These are phyloP conservation scores for Enteromius afrohamiltoni DNA, from an alignment of 2,797 vertebrate species.

Conservation along the genomic window DNA sequence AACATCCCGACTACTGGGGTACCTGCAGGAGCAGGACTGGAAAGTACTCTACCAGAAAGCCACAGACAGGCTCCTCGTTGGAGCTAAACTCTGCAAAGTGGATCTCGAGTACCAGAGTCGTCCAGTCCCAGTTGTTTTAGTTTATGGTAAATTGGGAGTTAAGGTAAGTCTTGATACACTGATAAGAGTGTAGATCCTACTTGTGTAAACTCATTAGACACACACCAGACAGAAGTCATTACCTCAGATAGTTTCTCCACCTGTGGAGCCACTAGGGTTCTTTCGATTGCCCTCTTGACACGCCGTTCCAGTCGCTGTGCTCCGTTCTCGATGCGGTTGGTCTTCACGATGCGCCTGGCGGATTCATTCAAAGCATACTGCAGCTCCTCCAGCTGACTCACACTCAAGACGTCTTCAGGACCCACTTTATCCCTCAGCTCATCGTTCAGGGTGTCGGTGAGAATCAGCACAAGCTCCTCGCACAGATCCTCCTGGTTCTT, in stretches of 20 bases:
- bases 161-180: not conserved
- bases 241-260: conserved; percentile 74
- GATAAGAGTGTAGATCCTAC: not conserved
- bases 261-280: conserved; percentile 78
- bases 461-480: conserved; percentile 75
- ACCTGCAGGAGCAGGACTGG: not conserved
- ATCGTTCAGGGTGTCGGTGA: conserved; percentile 72
- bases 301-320: conserved; percentile 62
- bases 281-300: conserved; percentile 75
- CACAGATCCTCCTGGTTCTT: conserved; percentile 74
- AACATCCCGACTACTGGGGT: not conserved
- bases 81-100: not conserved
- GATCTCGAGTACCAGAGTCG: not conserved
- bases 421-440: conserved; percentile 70
- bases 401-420: conserved; percentile 74
- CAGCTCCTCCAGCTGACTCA: conserved; percentile 70
- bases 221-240: conserved; percentile 12
- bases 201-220: not conserved
- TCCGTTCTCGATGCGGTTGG: conserved; percentile 60
- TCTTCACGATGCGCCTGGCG: conserved; percentile 75
- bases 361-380: conserved; percentile 69
- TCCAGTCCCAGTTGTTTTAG: not conserved
- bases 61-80: too few species aligned
- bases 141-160: not conserved
- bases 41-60: not conserved